Percentiles rank a stretch among this genome's conserved stretches.
These are phyloP conservation scores for Drosophila ironensis DNA, from an alignment of 1,140 invertebrate species.

Conservation along the genomic window DNA sequence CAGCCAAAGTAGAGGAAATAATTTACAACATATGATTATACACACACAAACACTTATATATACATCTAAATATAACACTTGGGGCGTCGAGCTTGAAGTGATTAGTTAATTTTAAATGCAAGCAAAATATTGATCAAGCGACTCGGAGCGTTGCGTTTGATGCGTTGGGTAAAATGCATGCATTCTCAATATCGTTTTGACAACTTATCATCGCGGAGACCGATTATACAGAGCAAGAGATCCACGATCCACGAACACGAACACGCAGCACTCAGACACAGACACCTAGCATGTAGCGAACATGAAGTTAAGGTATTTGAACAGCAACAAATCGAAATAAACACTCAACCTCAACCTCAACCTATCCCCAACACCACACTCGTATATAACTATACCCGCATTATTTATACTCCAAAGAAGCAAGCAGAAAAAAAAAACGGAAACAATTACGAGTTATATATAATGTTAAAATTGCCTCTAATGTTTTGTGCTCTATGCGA, in stretches of 20 bases:
- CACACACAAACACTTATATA: conserved; percentile 51
- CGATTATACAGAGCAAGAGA: conserved; percentile 32
- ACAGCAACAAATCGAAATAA: conserved; percentile 69
- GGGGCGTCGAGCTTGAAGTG: conserved; percentile 57
- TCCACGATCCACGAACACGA: conserved; percentile 34
- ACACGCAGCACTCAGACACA: conserved; percentile 28
- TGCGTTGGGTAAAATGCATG: not conserved
- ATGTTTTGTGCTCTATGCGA: conserved; percentile 62
- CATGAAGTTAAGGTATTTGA: conserved; percentile 53
- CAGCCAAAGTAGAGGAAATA: conserved; percentile 34
- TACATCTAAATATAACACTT: conserved; percentile 67
- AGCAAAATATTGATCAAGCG: conserved; percentile 46
- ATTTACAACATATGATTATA: conserved; percentile 68
- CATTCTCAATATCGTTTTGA: not conserved
- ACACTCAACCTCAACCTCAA: conserved; percentile 10
- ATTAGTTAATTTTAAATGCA: conserved; percentile 75
- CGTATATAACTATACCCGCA: conserved; percentile 53
- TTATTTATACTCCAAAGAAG: conserved; percentile 80
- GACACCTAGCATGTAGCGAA: conserved; percentile 50
- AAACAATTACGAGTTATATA: conserved; percentile 60
- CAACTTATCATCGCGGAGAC: conserved; percentile 19
- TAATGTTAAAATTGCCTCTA: conserved; percentile 67
- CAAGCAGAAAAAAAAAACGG: conserved; percentile 68
- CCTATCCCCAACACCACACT: conserved; percentile 26
- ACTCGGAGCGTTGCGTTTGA: not conserved